Evolutionary conservation across 2,888 invertebrate genomes (phyloP).

Genomic region (Panzeria rudis): DNA sequence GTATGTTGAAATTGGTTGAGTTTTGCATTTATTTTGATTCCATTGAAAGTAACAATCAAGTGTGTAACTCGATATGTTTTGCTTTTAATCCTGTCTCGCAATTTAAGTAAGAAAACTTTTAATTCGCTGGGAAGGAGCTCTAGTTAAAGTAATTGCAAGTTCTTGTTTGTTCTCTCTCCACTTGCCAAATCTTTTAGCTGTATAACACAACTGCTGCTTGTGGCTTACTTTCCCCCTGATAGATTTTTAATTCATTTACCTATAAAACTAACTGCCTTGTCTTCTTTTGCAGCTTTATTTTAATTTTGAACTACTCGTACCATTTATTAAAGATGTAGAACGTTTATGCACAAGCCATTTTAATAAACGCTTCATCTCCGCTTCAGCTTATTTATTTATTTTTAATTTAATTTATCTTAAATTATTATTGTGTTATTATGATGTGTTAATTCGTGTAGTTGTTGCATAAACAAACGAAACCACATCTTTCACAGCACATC

Average conservation of each 20-base stretch:
- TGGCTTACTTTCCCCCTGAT: constrained; percentile 26
- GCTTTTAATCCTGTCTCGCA: constrained; percentile 77
- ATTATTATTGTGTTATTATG: constrained; percentile 61
- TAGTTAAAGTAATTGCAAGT: neutral
- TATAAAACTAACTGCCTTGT: constrained; percentile 42
- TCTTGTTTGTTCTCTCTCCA: neutral
- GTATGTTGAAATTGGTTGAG: constrained; percentile 55
- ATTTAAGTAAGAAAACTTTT: constrained; percentile 60
- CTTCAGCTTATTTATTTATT: constrained; percentile 40
- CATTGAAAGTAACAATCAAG: constrained; percentile 78
- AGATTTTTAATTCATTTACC: constrained; percentile 34
- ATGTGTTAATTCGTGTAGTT: constrained; percentile 71
- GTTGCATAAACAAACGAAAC: constrained; percentile 69
- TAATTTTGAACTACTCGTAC: constrained; percentile 14
- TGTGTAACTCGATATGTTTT: constrained; percentile 83
- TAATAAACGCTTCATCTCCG: constrained; percentile 39
- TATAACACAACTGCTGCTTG: neutral
- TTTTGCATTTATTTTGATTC: constrained; percentile 73
- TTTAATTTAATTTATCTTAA: constrained; percentile 52
- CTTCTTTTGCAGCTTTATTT: constrained; percentile 3
- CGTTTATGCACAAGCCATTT: constrained; percentile 54
- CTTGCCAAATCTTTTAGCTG: too few relatives aligned
- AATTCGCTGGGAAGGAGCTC: constrained; percentile 47
- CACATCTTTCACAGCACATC: constrained; percentile 46
- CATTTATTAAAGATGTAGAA: constrained; percentile 41